phyloP scores from a whole-genome alignment of 1,140 invertebrate genomes.

The Lerema accius region DNA sequence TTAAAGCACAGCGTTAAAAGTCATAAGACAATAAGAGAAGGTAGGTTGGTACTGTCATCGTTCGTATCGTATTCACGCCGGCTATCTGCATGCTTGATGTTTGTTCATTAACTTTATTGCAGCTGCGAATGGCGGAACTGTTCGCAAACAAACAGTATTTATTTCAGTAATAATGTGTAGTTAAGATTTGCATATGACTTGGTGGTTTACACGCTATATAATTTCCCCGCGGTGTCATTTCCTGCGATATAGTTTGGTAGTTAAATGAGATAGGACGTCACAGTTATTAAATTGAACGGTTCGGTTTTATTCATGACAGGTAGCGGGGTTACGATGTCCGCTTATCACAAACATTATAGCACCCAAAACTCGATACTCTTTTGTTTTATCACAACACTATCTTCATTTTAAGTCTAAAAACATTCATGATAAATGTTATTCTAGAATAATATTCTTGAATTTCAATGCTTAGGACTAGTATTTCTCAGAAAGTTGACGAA shows the following conservation, averaged over 20 bases:
- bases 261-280: slow-evolving; percentile 11
- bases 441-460: no score
- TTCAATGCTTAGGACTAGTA: no score
- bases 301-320: neutral
- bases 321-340: neutral
- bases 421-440: no score
- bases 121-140: neutral
- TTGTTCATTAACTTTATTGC: slow-evolving; percentile 10
- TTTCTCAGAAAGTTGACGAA: no score
- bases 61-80: neutral
- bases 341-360: no score
- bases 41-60: no score
- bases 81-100: neutral
- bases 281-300: slow-evolving; percentile 8
- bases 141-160: slow-evolving; percentile 5
- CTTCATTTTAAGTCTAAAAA: no score
- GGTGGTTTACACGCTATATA: slow-evolving; percentile 9
- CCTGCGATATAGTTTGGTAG: slow-evolving; percentile 1
- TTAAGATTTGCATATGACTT: slow-evolving; percentile 13
- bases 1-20: no score
- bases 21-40: no score
- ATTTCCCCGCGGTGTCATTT: slow-evolving; percentile 16
- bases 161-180: slow-evolving; percentile 16
- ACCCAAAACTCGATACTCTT: no score
- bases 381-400: no score